Percentiles rank a stretch among this genome's conserved stretches.
phyloP scores from a whole-genome alignment of 2,113 vertebrate species.

The Crotophaga sulcirostris region DNA sequence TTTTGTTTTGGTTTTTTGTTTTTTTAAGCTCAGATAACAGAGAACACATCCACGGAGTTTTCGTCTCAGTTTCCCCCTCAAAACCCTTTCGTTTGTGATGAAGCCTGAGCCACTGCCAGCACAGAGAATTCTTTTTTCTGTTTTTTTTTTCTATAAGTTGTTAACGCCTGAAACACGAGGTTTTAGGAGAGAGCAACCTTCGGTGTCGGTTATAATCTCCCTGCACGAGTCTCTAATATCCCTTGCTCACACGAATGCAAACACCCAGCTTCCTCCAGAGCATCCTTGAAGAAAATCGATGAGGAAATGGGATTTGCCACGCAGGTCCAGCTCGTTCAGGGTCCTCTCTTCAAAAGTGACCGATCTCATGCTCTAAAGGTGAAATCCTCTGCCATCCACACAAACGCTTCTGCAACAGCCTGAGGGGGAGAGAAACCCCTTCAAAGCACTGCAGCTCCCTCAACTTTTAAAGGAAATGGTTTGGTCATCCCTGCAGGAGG shows the following conservation, averaged over 20 bases:
- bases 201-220: background rate
- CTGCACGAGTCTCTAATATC: constrained; percentile 1
- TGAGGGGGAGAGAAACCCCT: background rate
- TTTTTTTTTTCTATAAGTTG: background rate
- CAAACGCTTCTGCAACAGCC: background rate
- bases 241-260: background rate
- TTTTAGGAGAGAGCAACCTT: constrained; percentile 29
- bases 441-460: background rate
- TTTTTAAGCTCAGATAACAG: background rate
- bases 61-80: background rate
- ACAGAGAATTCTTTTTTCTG: background rate
- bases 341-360: background rate
- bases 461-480: background rate
- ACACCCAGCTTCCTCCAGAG: background rate
- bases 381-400: background rate
- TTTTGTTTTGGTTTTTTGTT: no score
- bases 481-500: background rate
- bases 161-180: background rate
- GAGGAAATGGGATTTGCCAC: constrained; percentile 14
- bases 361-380: background rate
- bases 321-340: background rate
- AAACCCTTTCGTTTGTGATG: background rate
- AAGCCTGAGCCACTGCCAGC: background rate
- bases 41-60: background rate
- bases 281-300: background rate